phyloP scores from a whole-genome alignment of 2,888 invertebrate species.

The Sturmia bella region DNA sequence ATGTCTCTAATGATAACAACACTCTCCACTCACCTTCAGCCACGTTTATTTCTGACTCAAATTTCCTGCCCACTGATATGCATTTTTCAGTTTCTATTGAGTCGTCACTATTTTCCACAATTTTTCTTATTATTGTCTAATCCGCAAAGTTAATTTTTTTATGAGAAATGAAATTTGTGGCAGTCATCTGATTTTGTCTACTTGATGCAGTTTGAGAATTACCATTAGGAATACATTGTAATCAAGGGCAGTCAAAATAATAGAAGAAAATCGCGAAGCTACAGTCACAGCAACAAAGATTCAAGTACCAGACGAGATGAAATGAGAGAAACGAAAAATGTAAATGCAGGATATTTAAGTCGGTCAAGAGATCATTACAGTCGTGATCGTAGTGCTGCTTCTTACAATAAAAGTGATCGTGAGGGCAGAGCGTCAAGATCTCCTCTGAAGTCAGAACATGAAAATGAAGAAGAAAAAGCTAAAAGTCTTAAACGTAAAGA shows the following conservation, averaged over 20 bases:
- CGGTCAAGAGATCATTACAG: slow-evolving; percentile 32
- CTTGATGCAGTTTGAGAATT: no score
- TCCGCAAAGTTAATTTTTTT: no score
- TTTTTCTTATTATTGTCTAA: no score
- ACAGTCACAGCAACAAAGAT: slow-evolving; percentile 35
- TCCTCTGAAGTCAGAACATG: slow-evolving; percentile 35
- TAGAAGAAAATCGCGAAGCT: slow-evolving; percentile 24
- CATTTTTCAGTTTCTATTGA: no score
- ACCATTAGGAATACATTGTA: no score
- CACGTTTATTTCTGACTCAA: no score
- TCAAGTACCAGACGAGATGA: slow-evolving; percentile 46
- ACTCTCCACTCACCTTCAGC: no score
- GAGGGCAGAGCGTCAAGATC: slow-evolving; percentile 47
- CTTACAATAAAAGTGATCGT: slow-evolving; percentile 24
- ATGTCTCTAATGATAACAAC: no score
- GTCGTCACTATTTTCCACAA: no score
- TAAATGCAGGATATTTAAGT: slow-evolving; percentile 34
- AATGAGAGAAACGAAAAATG: slow-evolving; percentile 20
- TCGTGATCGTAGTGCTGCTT: slow-evolving; percentile 30
- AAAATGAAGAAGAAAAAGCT: slow-evolving; percentile 40
- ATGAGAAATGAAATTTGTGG: no score
- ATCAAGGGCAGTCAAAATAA: background rate
- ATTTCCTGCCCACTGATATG: no score
- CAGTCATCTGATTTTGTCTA: no score
- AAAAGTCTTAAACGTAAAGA: slow-evolving; percentile 64